Base-by-base conservation (phyloP, 2,888 invertebrate species). In the Cryptophagus acutangulus region DNA sequence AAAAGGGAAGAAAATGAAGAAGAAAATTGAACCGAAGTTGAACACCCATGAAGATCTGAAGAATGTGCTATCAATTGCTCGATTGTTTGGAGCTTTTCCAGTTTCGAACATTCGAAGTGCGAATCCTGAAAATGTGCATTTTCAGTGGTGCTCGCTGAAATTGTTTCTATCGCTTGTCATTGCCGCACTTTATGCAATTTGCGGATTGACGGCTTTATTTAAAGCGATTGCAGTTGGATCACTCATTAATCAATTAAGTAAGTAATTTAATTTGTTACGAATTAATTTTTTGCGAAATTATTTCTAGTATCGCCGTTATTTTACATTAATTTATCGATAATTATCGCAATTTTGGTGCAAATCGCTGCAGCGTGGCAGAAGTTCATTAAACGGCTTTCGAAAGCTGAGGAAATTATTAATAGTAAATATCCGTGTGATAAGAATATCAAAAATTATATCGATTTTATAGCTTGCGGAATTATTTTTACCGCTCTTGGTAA, bases 251-350 rank as follows among this genome's bases (percentile, higher is more conserved):
- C 33, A 33, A 33, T 15, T 33, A 5, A 33, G 33, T 33, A 17
- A 5, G 33, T 8, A 28, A 4, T 28, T 12, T 6, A 28, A 28
- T 10, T 12, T 10, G 12, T 6, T 5, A 10, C 12, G 12, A 28
- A 28, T 6, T 28, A 13, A 6, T 15, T 3, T 3, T 12, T 26
- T 26, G 26, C 12, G 5, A 3, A 37, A 13, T 15, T 12, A 38
- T 2, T 53, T 55, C 26, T 28, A 54, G 53, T 55, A n/a, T 38
- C 48, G 12, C 51, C 52, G 1, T 13, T 51, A 6, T 55, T 48
- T 38, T 52, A 52, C 26, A 25, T 46, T 13, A 40, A 43, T 17
- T 36, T 45, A 2, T 42, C 46, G 26, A 35, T 46, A 15, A 42
- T 39, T 5, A 20, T 36, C 1, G 9, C 49, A 8, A 38, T 41